A percentile compares a stretch with the other conserved stretches of the same genome.
These are phyloP conservation scores for Typhlichthys eigenmanni DNA, from an alignment of 2,797 vertebrate species.

Conservation along the genomic window DNA sequence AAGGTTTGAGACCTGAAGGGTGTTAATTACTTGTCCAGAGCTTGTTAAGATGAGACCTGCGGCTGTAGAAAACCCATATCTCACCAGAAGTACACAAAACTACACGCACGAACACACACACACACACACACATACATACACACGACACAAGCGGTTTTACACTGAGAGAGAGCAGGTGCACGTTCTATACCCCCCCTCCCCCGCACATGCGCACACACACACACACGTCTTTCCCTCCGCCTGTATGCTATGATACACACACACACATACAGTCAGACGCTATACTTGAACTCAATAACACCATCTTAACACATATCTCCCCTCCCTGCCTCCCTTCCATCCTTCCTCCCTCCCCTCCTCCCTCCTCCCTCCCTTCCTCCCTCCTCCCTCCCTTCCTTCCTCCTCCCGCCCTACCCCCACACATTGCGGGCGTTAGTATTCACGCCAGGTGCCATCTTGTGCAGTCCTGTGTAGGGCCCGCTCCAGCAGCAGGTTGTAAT, in stretches of 20 bases:
- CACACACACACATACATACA: slow-evolving; percentile 9
- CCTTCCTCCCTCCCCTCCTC: no score
- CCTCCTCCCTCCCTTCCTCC: no score
- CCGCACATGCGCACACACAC: neutral
- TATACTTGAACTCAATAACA: no score
- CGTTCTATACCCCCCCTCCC: neutral
- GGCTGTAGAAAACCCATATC: slow-evolving; percentile 36
- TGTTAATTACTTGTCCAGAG: slow-evolving; percentile 71
- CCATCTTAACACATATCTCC: slow-evolving; percentile 18
- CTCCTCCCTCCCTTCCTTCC: no score
- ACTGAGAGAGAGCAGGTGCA: slow-evolving; percentile 49
- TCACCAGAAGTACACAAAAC: slow-evolving; percentile 19
- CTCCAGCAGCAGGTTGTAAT: slow-evolving; percentile 33
- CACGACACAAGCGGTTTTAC: slow-evolving; percentile 20
- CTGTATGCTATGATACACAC: neutral
- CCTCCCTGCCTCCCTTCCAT: no score
- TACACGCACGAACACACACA: slow-evolving; percentile 6
- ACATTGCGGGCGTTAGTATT: slow-evolving; percentile 27
- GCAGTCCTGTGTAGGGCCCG: slow-evolving; percentile 14
- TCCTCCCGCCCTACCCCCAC: neutral
- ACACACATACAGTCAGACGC: no score
- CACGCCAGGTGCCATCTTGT: slow-evolving; percentile 13
- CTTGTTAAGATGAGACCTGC: slow-evolving; percentile 73
- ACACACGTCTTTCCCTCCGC: slow-evolving; percentile 25
- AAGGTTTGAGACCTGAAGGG: slow-evolving; percentile 60